Evolutionary conservation across 2,797 vertebrate species (phyloP).

Genomic region (Zalophus californianus): DNA sequence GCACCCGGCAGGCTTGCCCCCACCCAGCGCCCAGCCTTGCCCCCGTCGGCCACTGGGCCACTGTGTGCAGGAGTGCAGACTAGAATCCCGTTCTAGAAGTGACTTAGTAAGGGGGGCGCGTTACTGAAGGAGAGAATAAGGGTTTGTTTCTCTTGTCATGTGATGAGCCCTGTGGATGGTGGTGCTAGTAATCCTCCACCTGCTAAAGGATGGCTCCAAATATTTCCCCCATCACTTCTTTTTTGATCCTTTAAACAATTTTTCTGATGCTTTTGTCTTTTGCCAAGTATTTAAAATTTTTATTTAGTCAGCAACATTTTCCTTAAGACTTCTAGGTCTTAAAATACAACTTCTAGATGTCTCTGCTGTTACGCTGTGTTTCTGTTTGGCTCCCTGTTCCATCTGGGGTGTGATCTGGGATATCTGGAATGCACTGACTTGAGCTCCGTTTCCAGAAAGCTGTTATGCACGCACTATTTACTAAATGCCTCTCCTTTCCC

Average conservation of each 20-base stretch:
- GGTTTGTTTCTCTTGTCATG: neutral
- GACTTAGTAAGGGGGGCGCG: neutral
- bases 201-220: accelerated
- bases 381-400: no score
- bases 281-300: neutral
- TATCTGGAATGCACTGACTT: accelerated
- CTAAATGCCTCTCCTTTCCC: neutral
- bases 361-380: accelerated
- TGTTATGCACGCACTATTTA: accelerated
- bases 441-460: neutral
- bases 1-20: neutral
- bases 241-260: neutral
- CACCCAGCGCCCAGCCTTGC: neutral
- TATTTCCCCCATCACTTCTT: neutral
- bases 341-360: neutral
- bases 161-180: accelerated
- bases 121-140: neutral
- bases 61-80: neutral
- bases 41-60: accelerated
- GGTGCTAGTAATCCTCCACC: neutral
- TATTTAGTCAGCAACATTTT: neutral
- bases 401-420: accelerated
- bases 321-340: neutral
- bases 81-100: neutral
- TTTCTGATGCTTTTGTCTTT: neutral